These are phyloP conservation scores for Brachionus plicatilis DNA, from an alignment of 1,140 invertebrate genomes.

Conservation along the genomic window DNA sequence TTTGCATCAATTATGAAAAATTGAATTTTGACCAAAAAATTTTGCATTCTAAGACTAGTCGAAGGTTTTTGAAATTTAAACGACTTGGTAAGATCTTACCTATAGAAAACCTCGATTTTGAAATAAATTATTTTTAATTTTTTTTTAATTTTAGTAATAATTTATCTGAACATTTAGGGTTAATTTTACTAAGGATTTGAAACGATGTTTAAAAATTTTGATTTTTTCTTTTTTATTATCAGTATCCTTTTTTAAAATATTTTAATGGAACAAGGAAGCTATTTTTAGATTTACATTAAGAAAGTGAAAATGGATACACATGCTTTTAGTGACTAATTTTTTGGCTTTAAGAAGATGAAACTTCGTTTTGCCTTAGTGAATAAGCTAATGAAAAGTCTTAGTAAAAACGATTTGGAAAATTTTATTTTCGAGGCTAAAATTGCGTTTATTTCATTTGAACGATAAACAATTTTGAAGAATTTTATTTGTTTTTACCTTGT, in stretches of 20 bases:
- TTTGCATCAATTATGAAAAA: neutral
- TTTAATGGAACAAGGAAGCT: neutral
- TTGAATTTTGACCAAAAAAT: neutral
- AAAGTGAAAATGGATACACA: neutral
- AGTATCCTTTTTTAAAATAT: neutral
- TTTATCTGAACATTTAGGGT: neutral
- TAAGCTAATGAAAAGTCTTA: neutral
- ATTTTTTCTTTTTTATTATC: neutral
- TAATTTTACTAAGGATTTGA: neutral
- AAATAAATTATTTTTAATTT: neutral
- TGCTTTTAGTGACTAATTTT: neutral
- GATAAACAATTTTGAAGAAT: slow-evolving; percentile 6
- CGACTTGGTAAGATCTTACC: neutral
- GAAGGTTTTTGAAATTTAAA: neutral
- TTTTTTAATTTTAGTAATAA: neutral
- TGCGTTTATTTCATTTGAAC: slow-evolving; percentile 4
- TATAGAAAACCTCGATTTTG: neutral
- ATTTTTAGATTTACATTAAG: neutral
- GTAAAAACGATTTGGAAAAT: neutral
- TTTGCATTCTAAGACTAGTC: neutral
- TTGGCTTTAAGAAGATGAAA: neutral
- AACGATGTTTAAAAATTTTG: neutral
- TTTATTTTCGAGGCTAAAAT: neutral
- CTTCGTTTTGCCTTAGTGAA: neutral
- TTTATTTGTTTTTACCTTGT: neutral